phyloP scores from a whole-genome alignment of 2,797 vertebrate species.

The Chaetophractus vellerosus region DNA sequence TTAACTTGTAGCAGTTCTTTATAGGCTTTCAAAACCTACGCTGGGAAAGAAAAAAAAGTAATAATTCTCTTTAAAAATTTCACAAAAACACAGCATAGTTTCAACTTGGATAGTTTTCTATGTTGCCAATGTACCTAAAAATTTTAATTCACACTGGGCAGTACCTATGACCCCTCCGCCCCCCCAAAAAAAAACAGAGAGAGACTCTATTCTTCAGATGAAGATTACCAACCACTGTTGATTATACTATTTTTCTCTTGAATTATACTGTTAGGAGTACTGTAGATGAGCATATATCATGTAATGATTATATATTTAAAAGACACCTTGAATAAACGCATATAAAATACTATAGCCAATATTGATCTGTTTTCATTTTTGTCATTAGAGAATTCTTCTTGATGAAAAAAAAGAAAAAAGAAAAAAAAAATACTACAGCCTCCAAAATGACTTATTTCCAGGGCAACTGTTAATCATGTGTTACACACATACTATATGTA shows the following conservation, averaged over 20 bases:
- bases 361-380: no score
- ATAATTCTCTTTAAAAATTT: conserved; percentile 36
- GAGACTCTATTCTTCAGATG: neutral
- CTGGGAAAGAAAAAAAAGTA: neutral
- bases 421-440: neutral
- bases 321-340: conserved; percentile 19
- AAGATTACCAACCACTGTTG: neutral
- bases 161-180: neutral
- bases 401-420: no score
- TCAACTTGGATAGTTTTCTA: neutral
- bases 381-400: no score
- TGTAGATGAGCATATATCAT: neutral
- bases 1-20: conserved; percentile 64
- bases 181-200: neutral
- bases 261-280: neutral
- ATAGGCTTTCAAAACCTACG: conserved; percentile 22
- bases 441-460: conserved; percentile 47
- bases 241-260: conserved; percentile 23
- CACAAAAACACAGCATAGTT: conserved; percentile 21
- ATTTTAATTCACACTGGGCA: conserved; percentile 7
- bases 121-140: neutral
- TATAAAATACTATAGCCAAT: neutral
- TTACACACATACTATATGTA: neutral
- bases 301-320: neutral
- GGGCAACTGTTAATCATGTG: neutral